phyloP scores from a whole-genome alignment of 1,140 invertebrate genomes.

The Paramacrobiotus metropolitanus region DNA sequence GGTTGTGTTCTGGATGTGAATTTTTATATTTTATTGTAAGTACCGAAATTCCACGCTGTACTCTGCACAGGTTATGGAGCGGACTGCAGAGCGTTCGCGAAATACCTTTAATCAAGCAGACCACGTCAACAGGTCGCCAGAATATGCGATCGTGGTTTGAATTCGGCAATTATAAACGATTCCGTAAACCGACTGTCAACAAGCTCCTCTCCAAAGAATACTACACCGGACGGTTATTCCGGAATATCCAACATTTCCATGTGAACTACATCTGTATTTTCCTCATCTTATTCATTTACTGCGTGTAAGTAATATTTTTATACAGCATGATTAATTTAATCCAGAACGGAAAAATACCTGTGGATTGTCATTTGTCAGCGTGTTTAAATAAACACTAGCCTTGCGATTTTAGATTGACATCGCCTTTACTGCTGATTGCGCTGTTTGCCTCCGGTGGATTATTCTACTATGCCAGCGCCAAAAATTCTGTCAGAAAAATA shows the following conservation, averaged over 20 bases:
- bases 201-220: background rate
- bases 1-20: background rate
- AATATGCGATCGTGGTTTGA: slow-evolving; percentile 4
- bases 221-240: background rate
- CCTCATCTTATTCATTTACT: background rate
- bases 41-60: too few relatives aligned
- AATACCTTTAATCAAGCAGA: background rate
- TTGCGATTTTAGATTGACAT: background rate
- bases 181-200: background rate
- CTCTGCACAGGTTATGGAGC: slow-evolving; percentile 3
- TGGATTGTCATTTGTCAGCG: background rate
- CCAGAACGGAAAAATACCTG: background rate
- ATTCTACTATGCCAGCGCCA: background rate
- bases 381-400: background rate
- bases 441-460: background rate
- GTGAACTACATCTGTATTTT: background rate
- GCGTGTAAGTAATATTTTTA: background rate
- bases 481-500: background rate
- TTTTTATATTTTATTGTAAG: background rate
- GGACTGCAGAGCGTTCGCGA: background rate
- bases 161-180: background rate
- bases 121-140: background rate
- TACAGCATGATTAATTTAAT: background rate
- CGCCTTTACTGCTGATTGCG: background rate
- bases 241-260: slow-evolving; percentile 1